Conservation (phyloP, 2,888 invertebrate species). For the Amphipyra tragopoginis region DNA sequence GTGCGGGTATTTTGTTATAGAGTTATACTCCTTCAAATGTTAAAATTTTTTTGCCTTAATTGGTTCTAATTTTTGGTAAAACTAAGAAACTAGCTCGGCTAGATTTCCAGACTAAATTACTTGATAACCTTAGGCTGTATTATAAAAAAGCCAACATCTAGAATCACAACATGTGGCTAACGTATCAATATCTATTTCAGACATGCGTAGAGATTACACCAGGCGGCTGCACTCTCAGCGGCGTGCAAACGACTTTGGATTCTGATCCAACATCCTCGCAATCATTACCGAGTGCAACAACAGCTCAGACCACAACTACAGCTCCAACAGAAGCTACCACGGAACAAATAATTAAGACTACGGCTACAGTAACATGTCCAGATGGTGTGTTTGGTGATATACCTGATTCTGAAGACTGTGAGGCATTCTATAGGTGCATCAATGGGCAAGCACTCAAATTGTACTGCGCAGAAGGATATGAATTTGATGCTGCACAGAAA, state of each 20-base stretch:
- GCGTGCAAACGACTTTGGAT: not conserved
- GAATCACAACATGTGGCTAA: too few relatives aligned
- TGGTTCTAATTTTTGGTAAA: too few relatives aligned
- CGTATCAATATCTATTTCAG: not conserved
- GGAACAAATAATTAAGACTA: not conserved
- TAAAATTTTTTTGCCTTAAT: too few relatives aligned
- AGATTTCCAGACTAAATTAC: too few relatives aligned
- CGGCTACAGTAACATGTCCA: constrained; percentile 1
- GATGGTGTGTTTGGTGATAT: not conserved
- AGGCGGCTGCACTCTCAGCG: constrained; percentile 6
- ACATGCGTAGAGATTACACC: constrained; percentile 8
- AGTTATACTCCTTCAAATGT: too few relatives aligned
- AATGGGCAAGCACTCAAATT: constrained; percentile 22
- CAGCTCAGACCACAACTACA: not conserved
- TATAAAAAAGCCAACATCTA: too few relatives aligned
- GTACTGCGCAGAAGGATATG: constrained; percentile 23
- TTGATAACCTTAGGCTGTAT: too few relatives aligned
- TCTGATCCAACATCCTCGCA: not conserved
- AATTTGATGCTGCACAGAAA: constrained; percentile 19
- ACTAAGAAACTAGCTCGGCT: too few relatives aligned
- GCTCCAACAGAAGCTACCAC: not conserved
- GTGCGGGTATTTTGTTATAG: too few relatives aligned
- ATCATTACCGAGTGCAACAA: not conserved
- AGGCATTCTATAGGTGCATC: constrained; percentile 28
- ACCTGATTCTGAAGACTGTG: constrained; percentile 20